These are phyloP conservation scores for Tenualosa ilisha DNA, from an alignment of 2,797 vertebrate genomes.

Conservation along the genomic window DNA sequence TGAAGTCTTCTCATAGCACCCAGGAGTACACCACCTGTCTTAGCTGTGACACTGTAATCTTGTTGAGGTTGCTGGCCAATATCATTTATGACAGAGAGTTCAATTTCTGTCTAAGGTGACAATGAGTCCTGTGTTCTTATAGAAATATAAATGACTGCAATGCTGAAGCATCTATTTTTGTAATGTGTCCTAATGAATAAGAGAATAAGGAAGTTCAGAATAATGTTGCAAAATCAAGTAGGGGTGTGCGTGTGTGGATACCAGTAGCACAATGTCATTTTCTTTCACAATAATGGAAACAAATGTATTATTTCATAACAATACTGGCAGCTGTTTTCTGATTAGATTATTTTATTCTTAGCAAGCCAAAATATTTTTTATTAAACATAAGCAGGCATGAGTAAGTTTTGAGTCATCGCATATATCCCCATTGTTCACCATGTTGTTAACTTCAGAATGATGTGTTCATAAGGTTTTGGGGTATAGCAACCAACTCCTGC, in stretches of 20 bases:
- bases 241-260: too few species aligned
- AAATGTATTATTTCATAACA: too few species aligned
- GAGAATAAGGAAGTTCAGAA: too few species aligned
- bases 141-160: neutral
- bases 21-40: slow-evolving; percentile 61
- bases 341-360: too few species aligned
- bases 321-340: too few species aligned
- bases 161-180: neutral
- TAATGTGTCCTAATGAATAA: neutral
- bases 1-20: slow-evolving; percentile 66
- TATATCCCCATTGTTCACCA: neutral
- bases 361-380: too few species aligned
- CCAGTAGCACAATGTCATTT: too few species aligned
- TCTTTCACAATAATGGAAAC: too few species aligned
- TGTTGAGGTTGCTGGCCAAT: slow-evolving; percentile 47
- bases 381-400: too few species aligned
- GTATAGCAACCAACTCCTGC: slow-evolving; percentile 14
- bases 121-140: too few species aligned
- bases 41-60: slow-evolving; percentile 42
- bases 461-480: slow-evolving; percentile 19
- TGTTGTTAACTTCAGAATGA: neutral
- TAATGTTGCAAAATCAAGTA: too few species aligned
- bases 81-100: slow-evolving; percentile 59
- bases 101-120: slow-evolving; percentile 46
- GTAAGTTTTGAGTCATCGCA: neutral